Evolutionary conservation across 2,888 invertebrate species (phyloP), one percentile per base, ranked within the genome.

Genomic region (Zootermopsis nevadensis): DNA sequence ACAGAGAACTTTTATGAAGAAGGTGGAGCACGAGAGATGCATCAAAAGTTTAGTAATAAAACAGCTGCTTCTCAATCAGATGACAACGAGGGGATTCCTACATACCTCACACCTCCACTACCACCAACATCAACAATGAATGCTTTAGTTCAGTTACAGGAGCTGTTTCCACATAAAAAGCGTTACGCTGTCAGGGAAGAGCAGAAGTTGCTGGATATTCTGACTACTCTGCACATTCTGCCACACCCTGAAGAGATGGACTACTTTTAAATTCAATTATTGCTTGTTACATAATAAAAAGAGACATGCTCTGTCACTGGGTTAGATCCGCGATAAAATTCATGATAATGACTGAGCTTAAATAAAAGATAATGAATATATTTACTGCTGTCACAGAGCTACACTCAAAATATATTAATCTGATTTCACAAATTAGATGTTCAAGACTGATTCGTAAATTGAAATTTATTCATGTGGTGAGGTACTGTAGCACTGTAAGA

Each of bases 221-320:
- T 74, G 15, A 38, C 74, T 22, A 74, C 33, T 24, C 27, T 74
- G n/a, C 74, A 74, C 12, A 74, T 74, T 38, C 31, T 74, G 22
- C 74, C 74, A 38, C 74, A 74, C 2, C 33, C 74, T n/a, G 74
- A 74, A 38, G 74, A 74, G 6, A 7, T n/a, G 0, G 74, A 74
- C 24, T 74, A n/a, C n/a, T 38, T 74, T n/a, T 74, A 74, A 60
- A 48, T 48, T 0, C 15, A 48, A 19, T 48, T 38, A 38, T 15
- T 48, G 42, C 15, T 15, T 48, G 2, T 48, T 10, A 38, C 38
- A 38, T 10, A 38, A 38, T 7, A 10, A 7, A 38, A 38, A 7
- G 38, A 38, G 38, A 10, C 4, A 38, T 4, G 10, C 38, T 38
- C 10, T 38, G 38, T 48, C 19, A 15, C 19, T 48, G 48, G 4